Base-by-base conservation (phyloP, 2,888 invertebrate genomes). In the Dorcus parallelipipedus region DNA sequence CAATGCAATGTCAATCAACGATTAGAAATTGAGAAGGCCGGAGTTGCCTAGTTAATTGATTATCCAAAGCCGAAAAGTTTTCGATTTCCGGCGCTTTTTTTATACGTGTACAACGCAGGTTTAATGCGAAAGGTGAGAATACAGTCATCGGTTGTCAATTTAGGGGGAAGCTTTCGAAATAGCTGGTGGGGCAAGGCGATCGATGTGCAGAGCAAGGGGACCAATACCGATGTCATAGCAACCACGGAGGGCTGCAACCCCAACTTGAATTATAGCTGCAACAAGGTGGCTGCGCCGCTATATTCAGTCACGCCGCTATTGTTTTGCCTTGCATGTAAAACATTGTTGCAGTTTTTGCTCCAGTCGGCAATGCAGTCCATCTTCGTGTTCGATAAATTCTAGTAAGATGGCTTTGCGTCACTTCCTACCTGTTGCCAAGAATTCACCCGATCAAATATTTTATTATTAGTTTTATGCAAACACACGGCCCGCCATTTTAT, bases 241-340 rank as follows among this genome's bases (percentile, higher is more conserved):
- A 81, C 80, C 64, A 67, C 66, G 68, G 74, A 75, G 76, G 76
- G 77, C 77, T 79, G 80, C 81, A 81, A 81, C 81, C 80, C 80
- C 81, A 76, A 76, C 78, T 76, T 78, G 76, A 74, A 73, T 75
- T 75, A 75, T 75, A 71, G 74, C 75, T 74, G 75, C 75, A 76
- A 76, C 76, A 76, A 74, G 75, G 74, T 74, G 72, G 68, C 70
- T 65, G 66, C 41, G 63, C 64, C 64, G 60, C 62, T 60, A 64
- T 53, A 69, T 69, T 73, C 69, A 69, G 61, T 49, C 61, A 58
- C 42, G 42, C 42, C 41, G 41, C 14, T 41, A 5, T 66, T 59
- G 65, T 62, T 60, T 65, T 61, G 60, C 66, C 64, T 72, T 70
- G 60, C 59, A 57, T 62, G 61, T 58, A 62, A 53, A 45, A 56